phyloP scores from a whole-genome alignment of 2,888 invertebrate genomes.

The Archips crataeganus region DNA sequence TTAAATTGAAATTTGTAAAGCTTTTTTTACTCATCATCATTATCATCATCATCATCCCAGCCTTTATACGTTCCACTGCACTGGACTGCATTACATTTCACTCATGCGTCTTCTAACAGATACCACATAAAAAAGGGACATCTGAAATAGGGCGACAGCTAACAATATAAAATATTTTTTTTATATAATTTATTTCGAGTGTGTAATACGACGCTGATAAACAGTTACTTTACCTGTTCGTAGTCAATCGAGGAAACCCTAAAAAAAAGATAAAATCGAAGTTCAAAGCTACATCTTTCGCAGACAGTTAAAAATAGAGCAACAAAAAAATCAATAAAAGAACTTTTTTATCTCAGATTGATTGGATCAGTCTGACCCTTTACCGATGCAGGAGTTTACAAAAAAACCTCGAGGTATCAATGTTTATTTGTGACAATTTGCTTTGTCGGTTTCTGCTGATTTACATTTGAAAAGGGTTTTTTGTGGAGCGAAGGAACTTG shows the following conservation, averaged over 20 bases:
- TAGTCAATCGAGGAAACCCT: conserved; percentile 46
- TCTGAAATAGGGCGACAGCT: background rate
- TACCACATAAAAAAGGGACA: no score
- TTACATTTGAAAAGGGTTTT: conserved; percentile 83
- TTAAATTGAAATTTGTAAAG: no score
- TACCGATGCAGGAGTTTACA: conserved; percentile 75
- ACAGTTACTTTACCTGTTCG: conserved; percentile 31
- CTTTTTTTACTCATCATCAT: no score
- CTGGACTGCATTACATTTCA: no score
- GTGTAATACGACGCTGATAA: conserved; percentile 12
- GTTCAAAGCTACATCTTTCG: conserved; percentile 63
- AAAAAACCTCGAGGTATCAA: conserved; percentile 78
- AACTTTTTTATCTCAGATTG: conserved; percentile 82
- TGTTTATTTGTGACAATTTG: conserved; percentile 87
- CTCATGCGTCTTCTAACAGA: no score
- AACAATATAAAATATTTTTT: background rate
- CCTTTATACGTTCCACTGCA: no score
- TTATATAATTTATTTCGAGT: background rate
- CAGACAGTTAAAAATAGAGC: conserved; percentile 59
- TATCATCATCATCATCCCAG: no score
- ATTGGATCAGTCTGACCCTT: conserved; percentile 83
- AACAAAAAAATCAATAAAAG: conserved; percentile 75
- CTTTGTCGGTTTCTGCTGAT: conserved; percentile 84
- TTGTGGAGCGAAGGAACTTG: conserved; percentile 78
- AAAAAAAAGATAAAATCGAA: conserved; percentile 74